Base-by-base conservation (phyloP, 1,140 invertebrate genomes). In the Agrilus planipennis region DNA sequence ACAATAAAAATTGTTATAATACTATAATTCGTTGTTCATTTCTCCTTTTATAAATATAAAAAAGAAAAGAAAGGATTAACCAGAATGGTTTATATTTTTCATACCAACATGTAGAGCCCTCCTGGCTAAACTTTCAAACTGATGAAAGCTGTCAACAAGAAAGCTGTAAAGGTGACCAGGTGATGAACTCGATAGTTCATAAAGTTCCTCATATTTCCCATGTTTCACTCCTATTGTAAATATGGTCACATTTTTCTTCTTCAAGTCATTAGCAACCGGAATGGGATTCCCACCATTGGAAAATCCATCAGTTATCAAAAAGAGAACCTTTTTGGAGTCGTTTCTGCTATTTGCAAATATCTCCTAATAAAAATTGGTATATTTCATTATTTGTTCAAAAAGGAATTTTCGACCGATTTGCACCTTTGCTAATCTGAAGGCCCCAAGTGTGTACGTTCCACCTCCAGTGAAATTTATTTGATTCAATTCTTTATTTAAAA, bases 281-380 rank as follows among this genome's bases (percentile, higher is more conserved):
- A 71, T 53, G 0, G 79, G 80, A 62, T 81, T 73, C 0, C 76
- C 78, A 0, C 77, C 78, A 54, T 81, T 84, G 15, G 79, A 81
- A 54, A 77, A 84, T 6, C 79, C 79, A 54, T 82, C 79, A 2
- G 79, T 82, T 32, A 84, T 71, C 0, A 84, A 55, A 49, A 82
- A 79, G 3, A 82, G 62, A 0, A 74, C 71, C 52, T 78, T 79
- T 28, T 57, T 61, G 0, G 77, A 68, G n/a, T 64, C 58, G 5
- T 55, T 49, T 3, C 78, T 60, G 63, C 52, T 54, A 7, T 60
- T n/a, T 64, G 59, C 29, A 3, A 81, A 63, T 11, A 81, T 73
- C 46, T 65, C 62, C 75, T 79, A 45, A n/a, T 15, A 32, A 25
- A 7, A 7, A 25, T 25, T 6, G 5, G 5, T 25, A 7, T 25